Base-by-base conservation (phyloP, 2,113 vertebrate genomes). In the Catharus fuscescens region DNA sequence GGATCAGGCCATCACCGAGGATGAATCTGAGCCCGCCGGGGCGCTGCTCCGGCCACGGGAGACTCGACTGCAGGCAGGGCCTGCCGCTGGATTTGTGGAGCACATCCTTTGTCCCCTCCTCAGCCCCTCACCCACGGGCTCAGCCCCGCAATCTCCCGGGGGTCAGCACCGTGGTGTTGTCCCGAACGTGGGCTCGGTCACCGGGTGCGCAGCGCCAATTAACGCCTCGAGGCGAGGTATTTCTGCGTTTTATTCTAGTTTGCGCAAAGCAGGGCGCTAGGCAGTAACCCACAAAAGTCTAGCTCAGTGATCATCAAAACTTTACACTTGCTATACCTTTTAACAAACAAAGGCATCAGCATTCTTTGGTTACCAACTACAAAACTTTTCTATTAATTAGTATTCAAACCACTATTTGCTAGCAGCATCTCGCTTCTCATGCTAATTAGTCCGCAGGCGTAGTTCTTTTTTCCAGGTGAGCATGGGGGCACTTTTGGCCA, bases 41-140 rank as follows among this genome's bases (percentile, higher is more conserved):
- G 40, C 28, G 19, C 61, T 5, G 32, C 69, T 66, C 31, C 19
- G 38, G 44, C 52, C 59, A 10, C 36, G 5, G 52, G 10, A 24
- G 18, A 3, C 40, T 40, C 11, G 23, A 4, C 48, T 8, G 19
- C 7, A 32, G 13, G 11, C 59, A 23, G 13, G 8, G 14, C 56
- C 15, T 5, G 47, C 53, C 17, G 12, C 36, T 5, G 78, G 14
- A 2, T 19, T 34, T 4, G 7, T 2, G 34, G 50, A 28, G 32
- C 50, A 0, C 23, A 7, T 28, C 29, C 7, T 38, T 14, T 2
- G 18, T 24, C 8, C 25, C 1, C 23, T 24, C 5, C 8, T 5
- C 5, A n/a, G 10, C 8, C 28, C 28, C 50, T 42, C 13, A 6
- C 12, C 15, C 4, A 8, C 2, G 14, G 6, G 31, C 50, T n/a